Evolutionary conservation across 2,888 invertebrate genomes (phyloP).

Genomic region (Metellina segmentata): DNA sequence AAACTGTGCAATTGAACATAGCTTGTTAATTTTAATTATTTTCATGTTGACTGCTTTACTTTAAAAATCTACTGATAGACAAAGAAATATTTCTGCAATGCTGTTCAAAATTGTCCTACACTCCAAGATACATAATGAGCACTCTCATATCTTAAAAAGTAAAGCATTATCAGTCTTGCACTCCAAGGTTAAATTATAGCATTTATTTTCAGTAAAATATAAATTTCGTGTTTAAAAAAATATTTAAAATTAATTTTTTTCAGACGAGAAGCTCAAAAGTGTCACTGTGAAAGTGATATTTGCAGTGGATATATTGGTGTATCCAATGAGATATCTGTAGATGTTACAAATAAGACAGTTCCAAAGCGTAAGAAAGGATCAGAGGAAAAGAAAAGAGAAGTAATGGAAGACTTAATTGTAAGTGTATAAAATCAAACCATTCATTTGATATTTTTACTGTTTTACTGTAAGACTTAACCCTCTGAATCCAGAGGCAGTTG

Average conservation of each 20-base stretch:
- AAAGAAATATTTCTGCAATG: too few relatives aligned
- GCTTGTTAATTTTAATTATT: too few relatives aligned
- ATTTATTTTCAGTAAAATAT: slow-evolving; percentile 47
- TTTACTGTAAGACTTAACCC: too few relatives aligned
- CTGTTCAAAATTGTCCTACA: too few relatives aligned
- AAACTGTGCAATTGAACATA: too few relatives aligned
- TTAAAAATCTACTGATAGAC: too few relatives aligned
- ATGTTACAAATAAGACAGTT: slow-evolving; percentile 82
- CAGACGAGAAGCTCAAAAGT: slow-evolving; percentile 96
- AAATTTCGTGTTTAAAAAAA: not conserved
- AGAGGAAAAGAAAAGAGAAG: slow-evolving; percentile 80
- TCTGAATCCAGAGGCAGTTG: too few relatives aligned
- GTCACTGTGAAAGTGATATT: slow-evolving; percentile 93
- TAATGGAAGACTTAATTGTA: slow-evolving; percentile 86
- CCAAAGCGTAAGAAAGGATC: slow-evolving; percentile 69
- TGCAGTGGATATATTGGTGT: slow-evolving; percentile 97
- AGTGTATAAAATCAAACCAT: slow-evolving; percentile 75
- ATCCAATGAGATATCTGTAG: slow-evolving; percentile 76
- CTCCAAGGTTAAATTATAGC: slow-evolving; percentile 20
- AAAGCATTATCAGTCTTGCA: too few relatives aligned
- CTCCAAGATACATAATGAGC: too few relatives aligned
- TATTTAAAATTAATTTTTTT: not conserved
- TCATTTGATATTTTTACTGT: too few relatives aligned
- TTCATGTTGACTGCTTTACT: too few relatives aligned
- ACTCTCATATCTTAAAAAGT: too few relatives aligned